These are phyloP conservation scores for Rhegmatorhina hoffmannsi DNA, from an alignment of 2,113 vertebrate genomes.

Conservation along the genomic window DNA sequence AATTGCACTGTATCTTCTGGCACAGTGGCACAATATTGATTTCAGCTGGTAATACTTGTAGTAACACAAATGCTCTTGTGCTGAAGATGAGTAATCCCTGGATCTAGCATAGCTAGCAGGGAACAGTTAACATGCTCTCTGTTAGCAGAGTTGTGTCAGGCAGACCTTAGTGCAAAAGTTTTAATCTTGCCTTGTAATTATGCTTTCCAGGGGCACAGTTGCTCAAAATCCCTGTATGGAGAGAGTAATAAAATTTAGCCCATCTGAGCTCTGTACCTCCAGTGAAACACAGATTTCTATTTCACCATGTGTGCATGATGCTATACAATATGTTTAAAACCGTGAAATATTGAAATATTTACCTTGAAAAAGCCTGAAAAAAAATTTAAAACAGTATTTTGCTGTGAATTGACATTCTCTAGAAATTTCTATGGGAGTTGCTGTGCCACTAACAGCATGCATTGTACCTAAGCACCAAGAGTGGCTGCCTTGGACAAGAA, in stretches of 20 bases:
- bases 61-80: background rate
- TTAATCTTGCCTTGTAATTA: background rate
- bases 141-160: too few relatives aligned
- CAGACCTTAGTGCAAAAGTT: background rate
- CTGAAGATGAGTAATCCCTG: background rate
- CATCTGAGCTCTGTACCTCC: background rate
- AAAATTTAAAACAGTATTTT: background rate
- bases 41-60: background rate
- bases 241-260: background rate
- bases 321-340: background rate
- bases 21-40: background rate
- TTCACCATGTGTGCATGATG: accelerated
- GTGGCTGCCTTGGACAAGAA: background rate
- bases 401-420: background rate
- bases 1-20: background rate
- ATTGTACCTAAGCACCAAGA: accelerated
- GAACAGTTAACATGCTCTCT: background rate
- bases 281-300: background rate
- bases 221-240: background rate
- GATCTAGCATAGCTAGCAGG: background rate
- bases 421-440: background rate
- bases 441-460: accelerated
- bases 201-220: background rate
- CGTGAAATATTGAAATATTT: background rate
- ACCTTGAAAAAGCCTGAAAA: background rate